Evolutionary conservation across 2,888 invertebrate genomes (phyloP).

Genomic region (Diabrotica balteata): DNA sequence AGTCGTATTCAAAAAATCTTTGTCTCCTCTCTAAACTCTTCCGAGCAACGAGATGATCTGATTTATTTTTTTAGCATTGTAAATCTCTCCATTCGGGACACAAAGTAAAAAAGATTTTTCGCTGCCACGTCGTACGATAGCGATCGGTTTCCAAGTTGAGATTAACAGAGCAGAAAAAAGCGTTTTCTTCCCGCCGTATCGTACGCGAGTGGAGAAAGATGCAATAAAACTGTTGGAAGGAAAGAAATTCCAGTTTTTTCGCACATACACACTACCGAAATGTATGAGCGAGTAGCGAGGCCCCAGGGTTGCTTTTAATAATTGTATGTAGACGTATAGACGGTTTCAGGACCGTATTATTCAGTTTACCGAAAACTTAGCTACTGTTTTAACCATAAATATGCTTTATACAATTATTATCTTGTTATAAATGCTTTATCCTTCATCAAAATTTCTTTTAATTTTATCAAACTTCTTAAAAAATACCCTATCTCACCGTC

Average conservation of each 20-base stretch:
- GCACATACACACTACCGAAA: conserved; percentile 13
- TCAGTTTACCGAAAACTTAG: no score
- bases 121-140: neutral
- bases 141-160: conserved; percentile 1
- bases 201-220: neutral
- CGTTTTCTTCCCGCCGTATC: neutral
- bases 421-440: no score
- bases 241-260: conserved; percentile 6
- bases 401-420: no score
- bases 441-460: no score
- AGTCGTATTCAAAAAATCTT: no score
- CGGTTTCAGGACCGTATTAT: no score
- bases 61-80: neutral
- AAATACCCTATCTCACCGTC: no score
- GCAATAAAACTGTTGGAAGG: conserved; percentile 4
- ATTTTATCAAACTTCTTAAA: no score
- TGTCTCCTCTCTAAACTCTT: no score
- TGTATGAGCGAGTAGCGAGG: conserved; percentile 14
- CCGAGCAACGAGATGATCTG: neutral
- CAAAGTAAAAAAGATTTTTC: neutral
- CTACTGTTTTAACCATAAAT: no score
- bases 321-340: neutral
- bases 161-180: conserved; percentile 1
- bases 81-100: neutral
- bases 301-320: conserved; percentile 17